These are phyloP conservation scores for Archaeoteleia sp. DNA, from an alignment of 2,888 invertebrate species.

Conservation along the genomic window DNA sequence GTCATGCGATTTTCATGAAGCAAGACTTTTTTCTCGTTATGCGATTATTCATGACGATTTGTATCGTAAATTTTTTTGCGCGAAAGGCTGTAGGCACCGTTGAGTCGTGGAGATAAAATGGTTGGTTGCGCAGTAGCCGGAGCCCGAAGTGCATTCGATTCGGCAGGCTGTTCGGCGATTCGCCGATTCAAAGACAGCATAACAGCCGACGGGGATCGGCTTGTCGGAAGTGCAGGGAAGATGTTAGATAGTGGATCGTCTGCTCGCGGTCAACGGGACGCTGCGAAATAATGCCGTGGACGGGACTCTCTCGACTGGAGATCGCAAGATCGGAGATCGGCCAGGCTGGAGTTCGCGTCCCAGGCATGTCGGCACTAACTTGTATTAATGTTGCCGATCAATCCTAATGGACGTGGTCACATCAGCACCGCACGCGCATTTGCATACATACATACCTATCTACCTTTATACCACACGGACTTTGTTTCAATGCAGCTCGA, in stretches of 20 bases:
- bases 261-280: conserved; percentile 49
- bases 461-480: conserved; percentile 17
- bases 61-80: conserved; percentile 31
- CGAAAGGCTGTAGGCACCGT: conserved; percentile 35
- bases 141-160: conserved; percentile 38
- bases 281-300: conserved; percentile 51
- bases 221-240: conserved; percentile 52
- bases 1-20: conserved; percentile 38
- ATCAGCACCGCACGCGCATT: conserved; percentile 67
- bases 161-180: conserved; percentile 42
- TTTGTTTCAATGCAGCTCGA: conserved; percentile 36
- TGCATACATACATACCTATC: conserved; percentile 60
- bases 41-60: conserved; percentile 48
- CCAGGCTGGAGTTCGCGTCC: conserved; percentile 56
- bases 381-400: conserved; percentile 74
- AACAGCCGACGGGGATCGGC: conserved; percentile 48
- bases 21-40: neutral
- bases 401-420: conserved; percentile 72
- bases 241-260: conserved; percentile 57
- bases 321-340: conserved; percentile 62
- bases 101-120: conserved; percentile 42
- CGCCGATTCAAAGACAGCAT: conserved; percentile 49
- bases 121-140: conserved; percentile 45
- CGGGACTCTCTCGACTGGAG: conserved; percentile 52
- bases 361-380: conserved; percentile 73